Evolutionary conservation across 2,888 invertebrate species (phyloP).

Genomic region (Labia minor): DNA sequence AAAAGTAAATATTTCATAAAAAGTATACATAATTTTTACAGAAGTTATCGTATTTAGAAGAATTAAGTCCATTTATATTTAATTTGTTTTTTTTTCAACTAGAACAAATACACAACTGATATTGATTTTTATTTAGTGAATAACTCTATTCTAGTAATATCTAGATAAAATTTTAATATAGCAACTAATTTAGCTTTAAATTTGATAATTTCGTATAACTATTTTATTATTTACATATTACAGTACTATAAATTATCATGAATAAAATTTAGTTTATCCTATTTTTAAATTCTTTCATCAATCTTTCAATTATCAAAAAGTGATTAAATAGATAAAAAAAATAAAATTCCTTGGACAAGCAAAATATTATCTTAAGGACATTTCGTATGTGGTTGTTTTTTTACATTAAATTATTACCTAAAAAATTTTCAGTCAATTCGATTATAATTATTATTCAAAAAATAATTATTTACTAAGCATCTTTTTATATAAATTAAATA

Average conservation of each 20-base stretch:
- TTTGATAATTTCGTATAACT: neutral
- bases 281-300: neutral
- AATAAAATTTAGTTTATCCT: neutral
- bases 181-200: neutral
- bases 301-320: neutral
- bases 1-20: too few species aligned
- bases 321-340: neutral
- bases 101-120: too few species aligned
- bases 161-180: conserved; percentile 1
- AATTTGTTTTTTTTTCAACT: too few species aligned
- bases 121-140: neutral
- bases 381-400: neutral
- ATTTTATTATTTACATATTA: neutral
- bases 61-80: too few species aligned
- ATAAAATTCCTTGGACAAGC: conserved; percentile 7
- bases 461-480: neutral
- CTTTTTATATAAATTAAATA: too few species aligned
- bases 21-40: too few species aligned
- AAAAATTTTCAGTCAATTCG: neutral
- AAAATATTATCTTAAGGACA: neutral
- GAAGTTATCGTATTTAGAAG: too few species aligned
- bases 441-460: neutral
- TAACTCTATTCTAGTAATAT: neutral
- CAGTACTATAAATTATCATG: neutral
- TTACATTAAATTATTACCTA: neutral